Evolutionary conservation across 2,113 vertebrate species (phyloP).

Genomic region (Ceyx melanurus): DNA sequence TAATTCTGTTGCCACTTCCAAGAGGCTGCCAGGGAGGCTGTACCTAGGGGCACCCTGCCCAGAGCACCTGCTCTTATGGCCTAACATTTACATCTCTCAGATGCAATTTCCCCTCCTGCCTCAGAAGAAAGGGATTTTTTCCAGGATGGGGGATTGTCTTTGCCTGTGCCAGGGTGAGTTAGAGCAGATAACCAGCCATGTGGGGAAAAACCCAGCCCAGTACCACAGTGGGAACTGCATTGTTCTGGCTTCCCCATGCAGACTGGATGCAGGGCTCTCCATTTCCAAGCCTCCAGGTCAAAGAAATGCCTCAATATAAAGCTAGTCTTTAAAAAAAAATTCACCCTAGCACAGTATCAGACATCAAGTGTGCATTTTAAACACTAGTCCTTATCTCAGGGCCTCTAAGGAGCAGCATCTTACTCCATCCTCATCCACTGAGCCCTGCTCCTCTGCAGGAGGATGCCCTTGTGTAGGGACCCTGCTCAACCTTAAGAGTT

Average conservation of each 20-base stretch:
- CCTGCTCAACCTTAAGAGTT: background rate
- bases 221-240: background rate
- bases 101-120: conserved; percentile 3
- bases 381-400: background rate
- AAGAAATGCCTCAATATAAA: background rate
- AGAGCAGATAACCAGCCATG: background rate
- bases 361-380: background rate
- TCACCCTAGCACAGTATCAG: background rate
- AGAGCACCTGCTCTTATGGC: background rate
- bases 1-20: background rate
- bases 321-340: background rate
- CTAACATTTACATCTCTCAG: background rate
- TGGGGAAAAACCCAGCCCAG: background rate
- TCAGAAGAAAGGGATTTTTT: background rate
- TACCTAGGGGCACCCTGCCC: background rate
- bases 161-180: background rate
- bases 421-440: too few species aligned
- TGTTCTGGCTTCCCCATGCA: background rate
- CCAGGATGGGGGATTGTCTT: background rate
- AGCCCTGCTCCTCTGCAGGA: background rate
- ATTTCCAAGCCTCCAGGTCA: background rate
- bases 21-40: background rate
- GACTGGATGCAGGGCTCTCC: background rate
- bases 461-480: background rate
- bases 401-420: background rate